phyloP scores from a whole-genome alignment of 2,888 invertebrate species.

The Caenorhabditis zanzibari region DNA sequence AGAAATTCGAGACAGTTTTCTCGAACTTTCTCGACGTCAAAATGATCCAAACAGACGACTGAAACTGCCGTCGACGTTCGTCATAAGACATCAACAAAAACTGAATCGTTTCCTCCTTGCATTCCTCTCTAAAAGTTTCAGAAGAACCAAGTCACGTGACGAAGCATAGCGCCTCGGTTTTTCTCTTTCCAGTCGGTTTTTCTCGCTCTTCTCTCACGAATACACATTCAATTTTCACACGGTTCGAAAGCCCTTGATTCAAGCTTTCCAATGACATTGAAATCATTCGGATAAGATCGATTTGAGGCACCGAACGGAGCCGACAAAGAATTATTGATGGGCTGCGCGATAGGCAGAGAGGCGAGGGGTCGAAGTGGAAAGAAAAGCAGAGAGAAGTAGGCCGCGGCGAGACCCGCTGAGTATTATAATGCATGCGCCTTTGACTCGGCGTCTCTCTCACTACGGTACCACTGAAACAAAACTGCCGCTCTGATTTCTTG shows the following conservation, averaged over 20 bases:
- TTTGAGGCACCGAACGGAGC: constrained; percentile 41
- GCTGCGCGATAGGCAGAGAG: constrained; percentile 59
- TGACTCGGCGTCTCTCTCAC: constrained; percentile 34
- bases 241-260: constrained; percentile 24
- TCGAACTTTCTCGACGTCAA: constrained; percentile 3
- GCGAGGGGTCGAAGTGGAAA: constrained; percentile 43
- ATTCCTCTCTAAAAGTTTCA: constrained; percentile 38
- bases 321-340: constrained; percentile 67
- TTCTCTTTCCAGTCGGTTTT: constrained; percentile 16
- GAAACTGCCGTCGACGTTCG: constrained; percentile 10
- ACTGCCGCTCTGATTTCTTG: constrained; percentile 8
- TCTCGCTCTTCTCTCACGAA: constrained; percentile 36
- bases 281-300: constrained; percentile 36
- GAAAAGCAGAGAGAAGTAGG: constrained; percentile 44
- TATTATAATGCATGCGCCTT: constrained; percentile 63
- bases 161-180: neutral
- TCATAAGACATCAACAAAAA: constrained; percentile 33
- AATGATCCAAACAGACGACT: constrained; percentile 12
- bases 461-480: constrained; percentile 61
- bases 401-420: constrained; percentile 59
- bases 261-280: constrained; percentile 20
- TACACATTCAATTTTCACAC: constrained; percentile 4
- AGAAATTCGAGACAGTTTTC: neutral
- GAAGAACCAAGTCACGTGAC: constrained; percentile 50
- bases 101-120: constrained; percentile 36